These are phyloP conservation scores for Scaptodrosophila latifasciaeformis DNA, from an alignment of 2,888 invertebrate genomes.

Conservation along the genomic window DNA sequence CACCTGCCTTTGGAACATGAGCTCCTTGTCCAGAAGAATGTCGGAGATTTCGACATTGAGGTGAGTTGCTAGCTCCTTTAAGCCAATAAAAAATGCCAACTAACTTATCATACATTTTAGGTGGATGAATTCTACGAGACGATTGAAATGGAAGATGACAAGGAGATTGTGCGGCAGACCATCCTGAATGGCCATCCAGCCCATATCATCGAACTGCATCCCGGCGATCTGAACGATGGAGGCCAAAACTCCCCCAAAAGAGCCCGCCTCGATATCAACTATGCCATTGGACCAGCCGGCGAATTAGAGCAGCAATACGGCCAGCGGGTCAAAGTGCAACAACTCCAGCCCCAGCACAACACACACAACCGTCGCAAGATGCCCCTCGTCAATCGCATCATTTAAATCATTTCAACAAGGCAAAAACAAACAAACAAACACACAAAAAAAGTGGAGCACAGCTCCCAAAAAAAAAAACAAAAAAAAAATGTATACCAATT, in stretches of 20 bases:
- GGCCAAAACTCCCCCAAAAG: slow-evolving; percentile 75
- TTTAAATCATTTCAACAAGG: slow-evolving; percentile 51
- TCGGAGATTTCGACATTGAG: slow-evolving; percentile 80
- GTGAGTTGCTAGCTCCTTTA: slow-evolving; percentile 58
- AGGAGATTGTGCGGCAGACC: slow-evolving; percentile 62
- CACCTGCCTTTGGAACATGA: slow-evolving; percentile 42
- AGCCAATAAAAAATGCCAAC: neutral
- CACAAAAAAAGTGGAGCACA: too few relatives aligned
- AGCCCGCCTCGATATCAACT: slow-evolving; percentile 73
- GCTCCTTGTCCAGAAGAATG: slow-evolving; percentile 65
- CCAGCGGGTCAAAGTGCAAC: slow-evolving; percentile 60
- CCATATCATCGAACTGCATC: slow-evolving; percentile 77
- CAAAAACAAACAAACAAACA: too few relatives aligned
- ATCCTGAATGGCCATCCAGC: slow-evolving; percentile 64
- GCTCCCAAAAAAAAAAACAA: neutral
- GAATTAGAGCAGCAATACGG: slow-evolving; percentile 70
- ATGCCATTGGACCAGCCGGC: slow-evolving; percentile 76
- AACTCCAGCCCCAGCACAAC: slow-evolving; percentile 40
- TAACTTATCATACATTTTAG: slow-evolving; percentile 68
- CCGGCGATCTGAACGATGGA: slow-evolving; percentile 76
- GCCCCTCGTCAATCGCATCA: slow-evolving; percentile 78
- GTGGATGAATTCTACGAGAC: slow-evolving; percentile 84
- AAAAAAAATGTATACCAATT: neutral
- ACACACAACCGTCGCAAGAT: slow-evolving; percentile 80
- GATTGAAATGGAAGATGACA: slow-evolving; percentile 81